Percentiles rank a stretch among this genome's conserved stretches.
phyloP scores from a whole-genome alignment of 2,113 vertebrate species.

The Salvelinus fontinalis region DNA sequence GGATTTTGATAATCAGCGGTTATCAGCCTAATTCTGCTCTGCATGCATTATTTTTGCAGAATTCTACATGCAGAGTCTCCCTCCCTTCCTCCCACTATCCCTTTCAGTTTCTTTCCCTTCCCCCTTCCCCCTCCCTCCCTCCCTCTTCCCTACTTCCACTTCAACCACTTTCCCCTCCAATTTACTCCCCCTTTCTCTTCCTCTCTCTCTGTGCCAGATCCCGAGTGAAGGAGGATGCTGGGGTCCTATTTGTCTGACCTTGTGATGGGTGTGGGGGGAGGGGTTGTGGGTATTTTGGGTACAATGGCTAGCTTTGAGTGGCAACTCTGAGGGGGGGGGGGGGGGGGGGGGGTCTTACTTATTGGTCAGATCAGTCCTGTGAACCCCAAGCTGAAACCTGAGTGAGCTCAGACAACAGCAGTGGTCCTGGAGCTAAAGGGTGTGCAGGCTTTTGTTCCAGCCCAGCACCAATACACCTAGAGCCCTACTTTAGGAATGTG shows the following conservation, averaged over 20 bases:
- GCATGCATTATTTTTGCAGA: too few species aligned
- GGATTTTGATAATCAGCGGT: too few species aligned
- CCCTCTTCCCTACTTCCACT: neutral
- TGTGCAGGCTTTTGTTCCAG: too few species aligned
- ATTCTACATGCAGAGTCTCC: neutral
- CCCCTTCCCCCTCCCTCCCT: neutral
- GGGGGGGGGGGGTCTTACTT: neutral
- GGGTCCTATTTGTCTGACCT: neutral
- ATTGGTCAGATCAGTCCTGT: neutral
- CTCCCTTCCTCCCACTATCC: conserved; percentile 3
- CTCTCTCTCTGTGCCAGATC: neutral
- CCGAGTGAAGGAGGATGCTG: neutral
- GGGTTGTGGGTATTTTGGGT: neutral
- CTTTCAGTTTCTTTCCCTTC: too few species aligned
- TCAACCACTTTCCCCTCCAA: neutral
- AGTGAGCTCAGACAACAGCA: too few species aligned
- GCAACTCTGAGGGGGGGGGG: neutral
- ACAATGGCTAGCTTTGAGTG: neutral
- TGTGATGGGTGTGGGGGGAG: neutral
- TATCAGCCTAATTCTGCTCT: too few species aligned
- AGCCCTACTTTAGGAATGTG: too few species aligned
- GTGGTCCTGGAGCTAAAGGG: too few species aligned
- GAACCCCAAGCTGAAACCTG: neutral
- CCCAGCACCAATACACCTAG: too few species aligned
- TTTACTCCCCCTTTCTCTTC: neutral